These are phyloP conservation scores for Oceanites oceanicus DNA, from an alignment of 2,113 vertebrate species.

Conservation along the genomic window DNA sequence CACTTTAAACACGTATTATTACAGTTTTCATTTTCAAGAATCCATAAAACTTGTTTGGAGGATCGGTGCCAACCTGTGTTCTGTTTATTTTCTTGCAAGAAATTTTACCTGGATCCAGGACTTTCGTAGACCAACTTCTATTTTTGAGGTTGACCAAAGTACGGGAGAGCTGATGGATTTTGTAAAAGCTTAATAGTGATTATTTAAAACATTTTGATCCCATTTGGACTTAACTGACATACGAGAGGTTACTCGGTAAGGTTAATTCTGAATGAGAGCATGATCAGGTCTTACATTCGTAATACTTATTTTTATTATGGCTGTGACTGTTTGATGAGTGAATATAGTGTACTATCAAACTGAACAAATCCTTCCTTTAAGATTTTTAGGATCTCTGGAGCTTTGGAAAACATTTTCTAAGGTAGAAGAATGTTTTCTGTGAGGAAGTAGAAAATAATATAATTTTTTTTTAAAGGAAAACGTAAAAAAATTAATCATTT, in stretches of 20 bases:
- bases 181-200: not conserved
- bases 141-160: not conserved
- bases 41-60: not conserved
- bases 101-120: not conserved
- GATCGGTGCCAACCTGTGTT: not conserved
- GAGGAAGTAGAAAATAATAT: not conserved
- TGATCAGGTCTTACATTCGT: not conserved
- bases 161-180: not conserved
- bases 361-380: not conserved
- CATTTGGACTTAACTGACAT: not conserved
- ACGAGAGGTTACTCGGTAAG: not conserved
- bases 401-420: not conserved
- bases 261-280: not conserved
- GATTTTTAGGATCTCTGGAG: not conserved
- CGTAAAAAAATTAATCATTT: not conserved
- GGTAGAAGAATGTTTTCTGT: not conserved
- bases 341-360: not conserved
- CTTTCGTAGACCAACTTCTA: not conserved
- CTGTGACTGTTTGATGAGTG: not conserved
- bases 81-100: not conserved
- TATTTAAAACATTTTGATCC: not conserved
- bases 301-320: not conserved
- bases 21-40: not conserved
- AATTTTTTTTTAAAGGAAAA: not conserved
- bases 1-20: not conserved